phyloP scores from a whole-genome alignment of 2,888 invertebrate genomes.

The Apodemia hepburni region DNA sequence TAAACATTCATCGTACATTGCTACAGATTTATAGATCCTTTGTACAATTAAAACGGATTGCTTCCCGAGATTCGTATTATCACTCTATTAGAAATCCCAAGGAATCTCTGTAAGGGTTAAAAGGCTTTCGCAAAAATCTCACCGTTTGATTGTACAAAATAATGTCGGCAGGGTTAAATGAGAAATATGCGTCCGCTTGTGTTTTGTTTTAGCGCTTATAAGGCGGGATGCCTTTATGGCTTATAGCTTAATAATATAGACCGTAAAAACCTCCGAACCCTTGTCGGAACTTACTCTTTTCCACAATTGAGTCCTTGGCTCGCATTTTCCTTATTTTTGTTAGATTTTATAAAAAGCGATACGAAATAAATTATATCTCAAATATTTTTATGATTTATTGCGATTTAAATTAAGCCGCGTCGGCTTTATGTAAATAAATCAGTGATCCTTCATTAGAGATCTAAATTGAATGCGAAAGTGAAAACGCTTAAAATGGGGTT shows the following conservation, averaged over 20 bases:
- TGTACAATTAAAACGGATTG: constrained; percentile 28
- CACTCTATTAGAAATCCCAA: constrained; percentile 33
- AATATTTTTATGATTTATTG: not conserved
- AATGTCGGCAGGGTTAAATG: constrained; percentile 56
- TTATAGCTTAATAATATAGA: constrained; percentile 71
- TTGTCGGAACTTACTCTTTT: constrained; percentile 51
- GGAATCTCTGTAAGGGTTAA: constrained; percentile 41
- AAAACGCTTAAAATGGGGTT: constrained; percentile 17
- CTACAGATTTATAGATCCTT: not conserved
- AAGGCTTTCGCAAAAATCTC: constrained; percentile 48
- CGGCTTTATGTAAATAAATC: constrained; percentile 16
- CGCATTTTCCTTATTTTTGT: constrained; percentile 21
- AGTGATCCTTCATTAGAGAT: not conserved
- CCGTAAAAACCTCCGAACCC: constrained; percentile 59
- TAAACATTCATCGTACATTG: not conserved
- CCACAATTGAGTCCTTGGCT: constrained; percentile 58
- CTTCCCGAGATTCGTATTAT: constrained; percentile 23
- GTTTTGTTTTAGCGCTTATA: constrained; percentile 67
- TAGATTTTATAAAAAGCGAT: constrained; percentile 7
- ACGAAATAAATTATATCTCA: constrained; percentile 4
- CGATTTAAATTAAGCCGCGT: not conserved
- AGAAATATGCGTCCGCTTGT: constrained; percentile 58
- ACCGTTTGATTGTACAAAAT: constrained; percentile 48
- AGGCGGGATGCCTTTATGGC: constrained; percentile 64
- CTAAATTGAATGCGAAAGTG: constrained; percentile 17